Conservation (phyloP, 30 jellyfish, hydroid and myxozoan genomes). For the Turritopsis rubra region DNA sequence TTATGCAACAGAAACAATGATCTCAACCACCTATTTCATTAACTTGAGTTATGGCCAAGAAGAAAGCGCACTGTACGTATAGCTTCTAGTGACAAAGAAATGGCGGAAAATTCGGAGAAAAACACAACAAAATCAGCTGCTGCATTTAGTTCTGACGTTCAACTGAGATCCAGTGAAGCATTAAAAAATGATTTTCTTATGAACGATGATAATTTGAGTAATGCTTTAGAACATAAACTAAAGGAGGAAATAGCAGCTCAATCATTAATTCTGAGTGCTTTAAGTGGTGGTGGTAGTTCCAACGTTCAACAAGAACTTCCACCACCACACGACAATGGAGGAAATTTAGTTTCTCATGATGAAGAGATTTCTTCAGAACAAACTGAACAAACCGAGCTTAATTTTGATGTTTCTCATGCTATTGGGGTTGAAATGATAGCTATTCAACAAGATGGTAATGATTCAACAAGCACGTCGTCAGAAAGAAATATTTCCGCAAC, state of each 20-base stretch:
- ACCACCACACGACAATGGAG: background rate
- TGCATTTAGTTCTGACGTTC: background rate
- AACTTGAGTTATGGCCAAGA: conserved; percentile 28
- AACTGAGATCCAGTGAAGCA: background rate
- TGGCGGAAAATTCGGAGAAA: conserved; percentile 35
- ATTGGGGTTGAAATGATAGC: conserved; percentile 28
- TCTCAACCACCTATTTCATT: conserved; percentile 30
- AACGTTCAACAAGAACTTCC: conserved; percentile 5
- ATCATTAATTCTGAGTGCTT: conserved; percentile 22
- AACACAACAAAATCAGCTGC: conserved; percentile 19
- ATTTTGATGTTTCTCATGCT: conserved; percentile 24
- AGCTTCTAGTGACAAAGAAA: conserved; percentile 25
- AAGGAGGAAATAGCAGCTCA: conserved; percentile 40
- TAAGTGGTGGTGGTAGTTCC: background rate
- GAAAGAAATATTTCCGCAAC: background rate
- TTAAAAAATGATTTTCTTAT: background rate
- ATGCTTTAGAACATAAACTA: conserved; percentile 8
- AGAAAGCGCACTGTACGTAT: conserved; percentile 26
- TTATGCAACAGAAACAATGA: conserved; percentile 29
- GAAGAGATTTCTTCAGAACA: background rate
- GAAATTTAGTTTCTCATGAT: background rate
- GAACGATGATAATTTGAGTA: background rate
- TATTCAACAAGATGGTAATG: conserved; percentile 2
- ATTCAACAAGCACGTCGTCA: background rate
- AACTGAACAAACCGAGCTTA: background rate